phyloP scores from a whole-genome alignment of 1,140 invertebrate genomes.

The Papilio aristodemus region DNA sequence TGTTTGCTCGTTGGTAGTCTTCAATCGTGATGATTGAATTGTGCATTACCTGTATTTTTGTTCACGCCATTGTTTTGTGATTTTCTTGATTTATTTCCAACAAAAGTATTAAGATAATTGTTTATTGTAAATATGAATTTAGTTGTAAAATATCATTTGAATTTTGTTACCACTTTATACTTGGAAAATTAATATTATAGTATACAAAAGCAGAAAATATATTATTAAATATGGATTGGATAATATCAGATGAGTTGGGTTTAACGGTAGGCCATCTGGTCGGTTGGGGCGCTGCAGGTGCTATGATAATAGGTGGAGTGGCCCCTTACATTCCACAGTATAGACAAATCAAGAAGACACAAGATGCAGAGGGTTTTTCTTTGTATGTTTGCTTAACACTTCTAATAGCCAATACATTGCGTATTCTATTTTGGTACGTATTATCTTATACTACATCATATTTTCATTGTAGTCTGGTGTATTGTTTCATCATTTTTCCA shows the following conservation, averaged over 20 bases:
- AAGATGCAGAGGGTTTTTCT: conserved; percentile 97
- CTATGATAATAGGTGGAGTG: conserved; percentile 95
- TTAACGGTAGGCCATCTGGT: conserved; percentile 84
- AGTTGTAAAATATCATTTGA: conserved; percentile 13
- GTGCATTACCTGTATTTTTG: background rate
- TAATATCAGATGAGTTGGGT: conserved; percentile 85
- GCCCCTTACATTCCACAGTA: conserved; percentile 96
- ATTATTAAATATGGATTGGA: conserved; percentile 83
- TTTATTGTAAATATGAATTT: conserved; percentile 18
- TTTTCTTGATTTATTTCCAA: conserved; percentile 1
- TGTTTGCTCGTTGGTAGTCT: no score
- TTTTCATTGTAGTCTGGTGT: conserved; percentile 6
- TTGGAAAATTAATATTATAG: conserved; percentile 29
- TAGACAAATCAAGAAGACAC: conserved; percentile 92
- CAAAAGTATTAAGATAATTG: background rate
- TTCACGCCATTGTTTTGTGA: conserved; percentile 5
- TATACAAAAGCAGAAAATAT: conserved; percentile 15
- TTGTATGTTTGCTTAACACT: conserved; percentile 97
- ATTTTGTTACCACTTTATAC: background rate
- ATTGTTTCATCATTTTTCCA: background rate
- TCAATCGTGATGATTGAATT: background rate
- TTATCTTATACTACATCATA: conserved; percentile 29
- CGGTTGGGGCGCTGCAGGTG: conserved; percentile 85
- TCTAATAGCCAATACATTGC: conserved; percentile 96
- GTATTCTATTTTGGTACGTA: conserved; percentile 98